phyloP scores from a whole-genome alignment of 2,888 invertebrate genomes.

The Rhopalosiphum nymphaeae region DNA sequence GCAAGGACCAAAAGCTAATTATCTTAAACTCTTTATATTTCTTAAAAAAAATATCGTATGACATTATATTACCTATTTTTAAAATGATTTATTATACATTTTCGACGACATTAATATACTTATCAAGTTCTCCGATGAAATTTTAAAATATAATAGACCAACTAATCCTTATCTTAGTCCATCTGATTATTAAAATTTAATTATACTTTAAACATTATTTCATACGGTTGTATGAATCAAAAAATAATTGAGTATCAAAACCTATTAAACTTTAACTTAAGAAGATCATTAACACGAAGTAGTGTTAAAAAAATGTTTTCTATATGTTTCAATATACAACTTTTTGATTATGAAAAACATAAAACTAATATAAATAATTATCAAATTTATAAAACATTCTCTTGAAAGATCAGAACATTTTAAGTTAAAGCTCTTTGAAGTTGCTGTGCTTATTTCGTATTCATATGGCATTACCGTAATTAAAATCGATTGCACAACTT shows the following conservation, averaged over 20 bases:
- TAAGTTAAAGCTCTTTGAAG: neutral
- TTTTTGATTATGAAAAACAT: neutral
- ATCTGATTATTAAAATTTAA: neutral
- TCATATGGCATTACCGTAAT: neutral
- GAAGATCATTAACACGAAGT: accelerated
- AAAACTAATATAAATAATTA: neutral
- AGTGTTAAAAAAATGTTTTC: neutral
- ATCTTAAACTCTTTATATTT: neutral
- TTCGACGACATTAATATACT: neutral
- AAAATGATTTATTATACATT: neutral
- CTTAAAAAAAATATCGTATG: neutral
- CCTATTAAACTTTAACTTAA: neutral
- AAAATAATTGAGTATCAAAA: neutral
- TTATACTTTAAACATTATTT: neutral
- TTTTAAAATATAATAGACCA: neutral
- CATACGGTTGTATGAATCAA: neutral
- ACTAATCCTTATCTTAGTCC: neutral
- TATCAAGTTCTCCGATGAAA: neutral
- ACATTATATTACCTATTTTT: neutral
- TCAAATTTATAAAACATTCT: neutral
- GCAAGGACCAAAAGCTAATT: neutral
- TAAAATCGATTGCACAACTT: neutral
- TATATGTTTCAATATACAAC: neutral
- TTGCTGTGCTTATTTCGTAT: too few relatives aligned
- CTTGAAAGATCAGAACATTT: neutral